Conservation (phyloP, 2,888 invertebrate species). For the Zygaena filipendulae region DNA sequence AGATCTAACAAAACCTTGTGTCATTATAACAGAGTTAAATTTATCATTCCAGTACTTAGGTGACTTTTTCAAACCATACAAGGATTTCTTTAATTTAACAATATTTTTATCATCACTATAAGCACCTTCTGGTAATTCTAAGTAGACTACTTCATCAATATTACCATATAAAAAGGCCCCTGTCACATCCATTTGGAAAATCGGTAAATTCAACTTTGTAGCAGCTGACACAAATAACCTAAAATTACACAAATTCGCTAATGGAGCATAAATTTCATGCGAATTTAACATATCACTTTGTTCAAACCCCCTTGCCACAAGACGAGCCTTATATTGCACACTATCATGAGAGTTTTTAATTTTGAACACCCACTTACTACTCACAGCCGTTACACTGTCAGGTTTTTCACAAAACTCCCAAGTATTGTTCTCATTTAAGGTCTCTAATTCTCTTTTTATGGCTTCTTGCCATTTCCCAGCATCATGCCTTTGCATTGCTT, state of each 20-base stretch:
- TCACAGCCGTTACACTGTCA: constrained; percentile 8
- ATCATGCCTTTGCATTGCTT: constrained; percentile 14
- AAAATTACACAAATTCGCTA: constrained; percentile 17
- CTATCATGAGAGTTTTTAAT: constrained; percentile 10
- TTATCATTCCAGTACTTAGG: constrained; percentile 19
- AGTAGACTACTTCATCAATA: constrained; percentile 13
- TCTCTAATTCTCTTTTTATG: constrained; percentile 11
- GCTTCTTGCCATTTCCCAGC: constrained; percentile 11
- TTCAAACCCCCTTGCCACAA: constrained; percentile 17
- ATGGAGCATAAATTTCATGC: constrained; percentile 16
- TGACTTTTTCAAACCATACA: constrained; percentile 16
- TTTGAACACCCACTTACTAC: constrained; percentile 20
- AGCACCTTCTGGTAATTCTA: constrained; percentile 15
- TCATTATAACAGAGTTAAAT: constrained; percentile 16
- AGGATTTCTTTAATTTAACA: constrained; percentile 15
- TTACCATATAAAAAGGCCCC: constrained; percentile 16
- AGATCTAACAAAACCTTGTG: constrained; percentile 15
- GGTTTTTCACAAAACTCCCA: constrained; percentile 8
- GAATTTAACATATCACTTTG: constrained; percentile 7
- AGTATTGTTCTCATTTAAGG: constrained; percentile 11
- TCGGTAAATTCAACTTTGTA: constrained; percentile 10
- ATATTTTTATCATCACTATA: constrained; percentile 8
- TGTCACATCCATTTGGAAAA: constrained; percentile 16
- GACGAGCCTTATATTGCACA: constrained; percentile 12
- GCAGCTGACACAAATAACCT: constrained; percentile 16